Base-by-base conservation (phyloP, 2,113 vertebrate species). In the Nerophis lumbriciformis region DNA sequence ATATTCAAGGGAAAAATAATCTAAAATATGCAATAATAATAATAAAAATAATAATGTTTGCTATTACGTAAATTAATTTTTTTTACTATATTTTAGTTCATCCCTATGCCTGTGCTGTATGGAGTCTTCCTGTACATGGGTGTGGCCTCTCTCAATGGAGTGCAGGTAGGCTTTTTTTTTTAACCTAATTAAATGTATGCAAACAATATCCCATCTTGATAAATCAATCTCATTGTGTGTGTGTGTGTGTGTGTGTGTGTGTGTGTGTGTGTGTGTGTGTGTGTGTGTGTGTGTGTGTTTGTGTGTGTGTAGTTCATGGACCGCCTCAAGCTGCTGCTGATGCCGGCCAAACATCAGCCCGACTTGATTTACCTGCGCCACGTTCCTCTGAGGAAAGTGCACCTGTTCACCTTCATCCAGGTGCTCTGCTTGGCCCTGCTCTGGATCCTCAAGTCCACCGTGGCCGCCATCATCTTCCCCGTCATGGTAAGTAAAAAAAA, bases 291-390 rank as follows among this genome's bases (percentile, higher is more conserved):
- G 28, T n/a, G 12, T 49, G 1, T 49, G 12, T 19, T n/a, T 66
- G n/a, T 58, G 1, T 4, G 39, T 63, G 55, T 56, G 54, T 52
- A 99, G 97, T 98, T 99, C 78, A 99, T 99, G 96, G 97, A 98
- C 69, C 94, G 97, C 5, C 87, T 99, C 48, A 93, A 97, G 86
- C 88, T 99, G 87, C 93, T 99, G 15, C 81, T 99, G 80, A 99
- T 99, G 97, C 97, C 97, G 19, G 90, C 95, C 0, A 99, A 99
- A 65, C 97, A 99, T 75, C 97, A 99, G 80, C 97, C 97, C 0
- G 97, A 99, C 83, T 93, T 98, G 16, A 91, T 99, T 79, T 99
- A 99, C 85, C 87, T 99, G 83, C 92, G 97, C 2, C 96, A 99
- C 0, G 96, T 98, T 5, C 97, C 97, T 0, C 90, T 98, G 58